phyloP scores from a whole-genome alignment of 1,140 invertebrate genomes.

The Drosophila tristis region DNA sequence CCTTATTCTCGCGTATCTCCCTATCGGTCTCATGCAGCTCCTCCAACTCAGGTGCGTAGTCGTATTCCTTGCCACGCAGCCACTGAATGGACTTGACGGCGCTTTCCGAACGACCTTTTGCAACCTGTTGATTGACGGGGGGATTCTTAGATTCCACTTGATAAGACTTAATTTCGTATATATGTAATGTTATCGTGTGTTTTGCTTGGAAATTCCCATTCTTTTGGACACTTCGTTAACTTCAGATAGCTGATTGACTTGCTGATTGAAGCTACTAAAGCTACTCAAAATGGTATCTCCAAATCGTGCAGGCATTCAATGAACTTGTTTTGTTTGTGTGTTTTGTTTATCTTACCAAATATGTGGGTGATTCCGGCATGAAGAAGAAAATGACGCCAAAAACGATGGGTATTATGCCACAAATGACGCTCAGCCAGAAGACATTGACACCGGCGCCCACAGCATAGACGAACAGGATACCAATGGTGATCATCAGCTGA shows the following conservation, averaged over 20 bases:
- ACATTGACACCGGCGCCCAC: constrained; percentile 87
- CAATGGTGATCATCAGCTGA: constrained; percentile 90
- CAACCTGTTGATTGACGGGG: constrained; percentile 48
- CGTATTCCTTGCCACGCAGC: constrained; percentile 88
- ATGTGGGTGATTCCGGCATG: constrained; percentile 92
- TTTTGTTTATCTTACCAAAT: constrained; percentile 74
- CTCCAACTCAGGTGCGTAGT: constrained; percentile 87
- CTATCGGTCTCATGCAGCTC: constrained; percentile 87
- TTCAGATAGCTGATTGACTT: constrained; percentile 16
- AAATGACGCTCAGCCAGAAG: constrained; percentile 88
- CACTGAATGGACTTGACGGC: constrained; percentile 87
- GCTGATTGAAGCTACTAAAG: constrained; percentile 2
- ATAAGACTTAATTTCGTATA: not conserved
- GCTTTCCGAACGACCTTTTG: constrained; percentile 86
- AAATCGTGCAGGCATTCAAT: too few species aligned
- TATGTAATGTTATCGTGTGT: constrained; percentile 3
- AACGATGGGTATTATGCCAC: constrained; percentile 88
- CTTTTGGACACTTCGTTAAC: constrained; percentile 13
- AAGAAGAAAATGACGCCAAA: constrained; percentile 89
- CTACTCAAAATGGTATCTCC: constrained; percentile 3
- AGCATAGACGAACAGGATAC: constrained; percentile 89
- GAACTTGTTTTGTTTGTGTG: too few species aligned
- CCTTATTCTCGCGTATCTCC: constrained; percentile 85
- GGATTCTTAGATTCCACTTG: constrained; percentile 13
- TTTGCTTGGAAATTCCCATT: not conserved